Base-by-base conservation (phyloP, 2,113 vertebrate species). In the Cololabis saira region DNA sequence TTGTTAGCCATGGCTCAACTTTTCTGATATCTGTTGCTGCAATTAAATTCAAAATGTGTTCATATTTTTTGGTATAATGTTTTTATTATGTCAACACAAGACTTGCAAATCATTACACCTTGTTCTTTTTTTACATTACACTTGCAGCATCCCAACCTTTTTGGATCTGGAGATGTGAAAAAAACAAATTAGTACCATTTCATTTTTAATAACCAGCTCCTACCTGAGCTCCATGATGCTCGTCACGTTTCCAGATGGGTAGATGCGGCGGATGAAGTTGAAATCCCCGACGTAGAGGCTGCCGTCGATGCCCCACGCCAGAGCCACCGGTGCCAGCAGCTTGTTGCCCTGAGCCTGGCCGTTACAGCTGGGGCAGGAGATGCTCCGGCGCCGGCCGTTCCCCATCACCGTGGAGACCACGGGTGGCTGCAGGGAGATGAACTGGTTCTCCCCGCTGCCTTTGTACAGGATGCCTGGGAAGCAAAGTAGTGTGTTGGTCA, bases 281-380 rank as follows among this genome's bases (percentile, higher is more conserved):
- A 99, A 99, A 83, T 99, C 98, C 1, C 97, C 98, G 5, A 99
- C 96, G 0, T 96, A 99, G 0, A 99, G 92, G 14, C 97, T 99
- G 71, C 98, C 97, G 2, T 99, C 97, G 11, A 93, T 94, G 52
- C 97, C 98, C 81, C 97, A 98, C 0, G 98, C 96, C 67, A 99
- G 83, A 0, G 97, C 96, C 21, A 99, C 96, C 0, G 98, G 97
- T 16, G 98, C 97, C 85, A 99, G 41, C 6, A 99, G 92, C 85
- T 99, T 99, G 86, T 99, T 99, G n/a, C 98, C 98, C 18, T 96
- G 96, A 0, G 98, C 97, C 82, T 97, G 97, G 1, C 97, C 98
- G 2, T 99, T 99, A 74, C 98, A 99, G 65, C 98, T 99, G 0
- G 98, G 98, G 59, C 98, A 99, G 0, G 98, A 99, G 87, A 99